A percentile compares a stretch with the other conserved stretches of the same genome.
Conservation (phyloP, 2,888 invertebrate genomes). For the Rhopalosiphum nymphaeae region DNA sequence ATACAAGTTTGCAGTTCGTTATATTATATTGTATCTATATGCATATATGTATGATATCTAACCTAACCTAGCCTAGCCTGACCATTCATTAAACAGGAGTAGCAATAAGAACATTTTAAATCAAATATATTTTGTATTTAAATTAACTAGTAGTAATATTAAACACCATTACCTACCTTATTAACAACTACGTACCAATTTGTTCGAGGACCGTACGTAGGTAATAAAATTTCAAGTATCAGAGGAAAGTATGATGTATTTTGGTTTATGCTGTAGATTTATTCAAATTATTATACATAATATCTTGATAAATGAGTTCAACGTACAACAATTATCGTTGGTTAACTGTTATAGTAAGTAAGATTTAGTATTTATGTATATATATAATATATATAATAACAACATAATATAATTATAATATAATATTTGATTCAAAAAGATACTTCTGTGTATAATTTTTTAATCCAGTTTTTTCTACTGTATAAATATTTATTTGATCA, state of each 20-base stretch:
- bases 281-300: not conserved
- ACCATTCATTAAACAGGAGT: too few relatives aligned
- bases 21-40: not conserved
- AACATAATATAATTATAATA: not conserved
- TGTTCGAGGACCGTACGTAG: not conserved
- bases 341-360: not conserved
- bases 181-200: not conserved
- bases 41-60: not conserved
- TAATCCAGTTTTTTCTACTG: not conserved
- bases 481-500: not conserved
- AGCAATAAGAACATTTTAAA: too few relatives aligned
- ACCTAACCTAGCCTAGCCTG: not conserved
- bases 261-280: not conserved
- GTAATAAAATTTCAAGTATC: not conserved
- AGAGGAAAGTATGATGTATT: not conserved
- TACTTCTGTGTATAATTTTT: not conserved
- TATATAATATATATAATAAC: not conserved
- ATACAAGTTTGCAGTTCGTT: not conserved
- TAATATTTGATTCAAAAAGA: not conserved
- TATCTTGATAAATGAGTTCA: not conserved
- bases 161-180: not conserved
- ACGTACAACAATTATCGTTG: not conserved
- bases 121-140: not conserved
- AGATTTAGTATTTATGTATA: not conserved
- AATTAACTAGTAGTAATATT: not conserved